Conservation (phyloP, 2,888 invertebrate genomes). For the Dorcus hopei region DNA sequence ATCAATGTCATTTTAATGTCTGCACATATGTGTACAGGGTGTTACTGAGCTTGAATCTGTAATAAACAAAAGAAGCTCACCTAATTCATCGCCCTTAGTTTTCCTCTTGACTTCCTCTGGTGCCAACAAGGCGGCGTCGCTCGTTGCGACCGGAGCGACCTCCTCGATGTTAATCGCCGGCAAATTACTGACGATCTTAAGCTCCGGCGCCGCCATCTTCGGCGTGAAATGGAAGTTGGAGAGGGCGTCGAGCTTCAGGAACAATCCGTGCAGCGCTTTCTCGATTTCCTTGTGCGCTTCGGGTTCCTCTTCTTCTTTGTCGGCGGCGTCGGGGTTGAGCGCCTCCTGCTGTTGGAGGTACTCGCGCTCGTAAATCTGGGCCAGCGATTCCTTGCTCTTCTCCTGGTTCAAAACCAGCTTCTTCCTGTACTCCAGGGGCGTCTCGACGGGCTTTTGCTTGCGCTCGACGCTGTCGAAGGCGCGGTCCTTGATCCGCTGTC, state of each 20-base stretch:
- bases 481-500: slow-evolving; percentile 86
- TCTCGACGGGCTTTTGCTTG: slow-evolving; percentile 80
- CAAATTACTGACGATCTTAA: slow-evolving; percentile 86
- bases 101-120: slow-evolving; percentile 83
- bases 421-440: slow-evolving; percentile 82
- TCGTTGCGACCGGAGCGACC: slow-evolving; percentile 86
- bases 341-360: slow-evolving; percentile 67
- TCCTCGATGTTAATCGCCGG: slow-evolving; percentile 94
- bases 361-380: slow-evolving; percentile 91
- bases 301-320: slow-evolving; percentile 62
- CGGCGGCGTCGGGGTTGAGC: slow-evolving; percentile 52
- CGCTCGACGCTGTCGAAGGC: slow-evolving; percentile 91
- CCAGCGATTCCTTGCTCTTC: slow-evolving; percentile 89
- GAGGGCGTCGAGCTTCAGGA: slow-evolving; percentile 85
- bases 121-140: slow-evolving; percentile 80
- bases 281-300: slow-evolving; percentile 77
- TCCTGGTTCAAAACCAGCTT: slow-evolving; percentile 86
- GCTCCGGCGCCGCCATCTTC: slow-evolving; percentile 77
- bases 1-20: background rate
- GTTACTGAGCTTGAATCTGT: background rate
- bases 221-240: slow-evolving; percentile 95
- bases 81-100: slow-evolving; percentile 54
- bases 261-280: slow-evolving; percentile 70
- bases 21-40: background rate
- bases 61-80: slow-evolving; percentile 22